These are phyloP conservation scores for Copidosoma floridanum DNA, from an alignment of 1,140 invertebrate genomes.

Conservation along the genomic window DNA sequence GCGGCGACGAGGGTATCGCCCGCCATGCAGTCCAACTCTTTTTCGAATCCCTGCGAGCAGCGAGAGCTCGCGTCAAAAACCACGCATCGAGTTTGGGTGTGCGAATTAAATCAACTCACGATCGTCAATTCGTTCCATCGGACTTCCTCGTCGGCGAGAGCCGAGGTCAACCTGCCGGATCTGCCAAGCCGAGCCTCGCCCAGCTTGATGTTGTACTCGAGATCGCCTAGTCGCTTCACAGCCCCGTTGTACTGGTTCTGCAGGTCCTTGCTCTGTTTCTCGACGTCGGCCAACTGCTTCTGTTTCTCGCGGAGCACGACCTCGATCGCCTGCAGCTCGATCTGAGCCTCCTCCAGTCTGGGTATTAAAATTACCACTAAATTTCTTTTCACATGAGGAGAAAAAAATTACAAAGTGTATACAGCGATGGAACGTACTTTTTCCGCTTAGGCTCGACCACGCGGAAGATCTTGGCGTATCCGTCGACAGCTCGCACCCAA, in stretches of 20 bases:
- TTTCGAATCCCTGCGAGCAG: constrained; percentile 55
- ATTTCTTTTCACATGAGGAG: too few relatives aligned
- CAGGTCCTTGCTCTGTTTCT: constrained; percentile 66
- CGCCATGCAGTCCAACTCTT: constrained; percentile 65
- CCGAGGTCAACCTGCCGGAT: constrained; percentile 79
- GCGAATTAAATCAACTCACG: constrained; percentile 51
- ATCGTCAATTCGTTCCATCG: constrained; percentile 76
- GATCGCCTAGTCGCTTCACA: constrained; percentile 60
- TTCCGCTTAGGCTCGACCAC: constrained; percentile 83
- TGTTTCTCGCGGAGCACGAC: constrained; percentile 75
- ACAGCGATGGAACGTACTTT: constrained; percentile 65
- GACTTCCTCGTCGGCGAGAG: constrained; percentile 79
- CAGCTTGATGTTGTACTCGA: constrained; percentile 68
- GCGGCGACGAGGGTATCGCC: constrained; percentile 83
- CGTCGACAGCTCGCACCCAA: constrained; percentile 87
- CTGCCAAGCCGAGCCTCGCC: constrained; percentile 74
- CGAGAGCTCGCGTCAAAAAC: too few relatives aligned
- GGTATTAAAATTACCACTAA: neutral
- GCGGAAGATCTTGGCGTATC: constrained; percentile 78
- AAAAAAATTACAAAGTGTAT: too few relatives aligned
- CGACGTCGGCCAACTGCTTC: constrained; percentile 70
- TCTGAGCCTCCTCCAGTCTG: constrained; percentile 72
- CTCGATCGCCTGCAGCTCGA: constrained; percentile 74
- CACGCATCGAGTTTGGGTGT: neutral
- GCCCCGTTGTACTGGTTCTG: constrained; percentile 67